Evolutionary conservation across 2,797 vertebrate genomes (phyloP).

Genomic region (Eleutherodactylus coqui): DNA sequence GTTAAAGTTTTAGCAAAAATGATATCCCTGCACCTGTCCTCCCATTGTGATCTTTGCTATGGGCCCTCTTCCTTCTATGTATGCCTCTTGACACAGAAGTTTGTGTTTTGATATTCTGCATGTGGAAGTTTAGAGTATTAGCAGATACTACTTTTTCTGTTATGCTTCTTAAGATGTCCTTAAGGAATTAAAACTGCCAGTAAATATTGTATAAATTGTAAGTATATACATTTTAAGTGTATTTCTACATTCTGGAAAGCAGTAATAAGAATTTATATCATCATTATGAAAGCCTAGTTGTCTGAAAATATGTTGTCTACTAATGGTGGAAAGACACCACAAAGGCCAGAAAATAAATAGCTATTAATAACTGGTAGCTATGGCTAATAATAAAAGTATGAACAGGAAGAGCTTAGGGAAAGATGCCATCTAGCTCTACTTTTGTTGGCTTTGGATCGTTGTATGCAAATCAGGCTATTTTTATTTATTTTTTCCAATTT

Average conservation of each 20-base stretch:
- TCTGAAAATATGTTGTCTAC: neutral
- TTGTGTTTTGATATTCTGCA: neutral
- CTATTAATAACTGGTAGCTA: neutral
- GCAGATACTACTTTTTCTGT: neutral
- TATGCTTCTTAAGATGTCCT: neutral
- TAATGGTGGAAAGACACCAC: neutral
- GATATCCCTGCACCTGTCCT: too few species aligned
- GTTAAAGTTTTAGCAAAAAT: too few species aligned
- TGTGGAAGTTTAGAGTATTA: neutral
- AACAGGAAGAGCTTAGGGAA: neutral
- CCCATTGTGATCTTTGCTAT: too few species aligned
- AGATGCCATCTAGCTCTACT: neutral
- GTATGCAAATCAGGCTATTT: neutral
- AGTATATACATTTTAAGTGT: too few species aligned
- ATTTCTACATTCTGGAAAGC: too few species aligned
- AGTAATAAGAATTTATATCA: neutral
- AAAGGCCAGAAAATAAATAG: neutral
- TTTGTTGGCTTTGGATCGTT: neutral
- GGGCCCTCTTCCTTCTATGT: too few species aligned
- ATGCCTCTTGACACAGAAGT: neutral
- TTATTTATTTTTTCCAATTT: constrained; percentile 10
- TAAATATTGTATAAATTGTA: neutral
- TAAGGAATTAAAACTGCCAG: too few species aligned
- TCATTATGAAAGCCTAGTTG: neutral
- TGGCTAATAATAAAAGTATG: neutral